Conservation (phyloP, 1,140 invertebrate species). For the Hirudo medicinalis region DNA sequence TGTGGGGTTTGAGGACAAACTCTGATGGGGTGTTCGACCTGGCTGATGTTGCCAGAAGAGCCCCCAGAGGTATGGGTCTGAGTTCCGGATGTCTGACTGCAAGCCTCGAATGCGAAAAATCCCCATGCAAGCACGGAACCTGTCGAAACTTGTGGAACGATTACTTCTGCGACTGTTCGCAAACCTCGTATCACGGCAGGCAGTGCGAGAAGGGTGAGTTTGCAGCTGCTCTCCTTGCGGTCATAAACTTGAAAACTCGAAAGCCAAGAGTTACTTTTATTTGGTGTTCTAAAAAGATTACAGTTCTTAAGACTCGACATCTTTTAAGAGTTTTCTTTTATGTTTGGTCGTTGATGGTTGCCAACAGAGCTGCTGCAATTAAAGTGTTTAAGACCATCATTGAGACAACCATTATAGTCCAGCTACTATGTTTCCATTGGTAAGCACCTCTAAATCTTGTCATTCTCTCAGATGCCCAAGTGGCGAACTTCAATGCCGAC, state of each 20-base stretch:
- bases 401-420: neutral
- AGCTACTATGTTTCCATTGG: neutral
- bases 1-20: constrained; percentile 29
- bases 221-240: neutral
- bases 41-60: constrained; percentile 21
- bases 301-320: no score
- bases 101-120: constrained; percentile 14
- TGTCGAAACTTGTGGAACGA: constrained; percentile 29
- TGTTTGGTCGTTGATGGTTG: no score
- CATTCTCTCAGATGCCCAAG: constrained; percentile 28
- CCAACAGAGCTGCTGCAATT: no score
- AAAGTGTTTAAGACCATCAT: neutral
- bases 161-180: constrained; percentile 32
- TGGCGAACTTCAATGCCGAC: constrained; percentile 29
- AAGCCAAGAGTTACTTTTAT: neutral
- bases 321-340: no score
- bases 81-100: constrained; percentile 26
- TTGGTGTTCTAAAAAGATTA: neutral
- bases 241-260: no score
- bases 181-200: constrained; percentile 27
- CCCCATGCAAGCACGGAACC: constrained; percentile 27
- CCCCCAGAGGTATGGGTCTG: constrained; percentile 25
- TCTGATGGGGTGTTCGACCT: constrained; percentile 22
- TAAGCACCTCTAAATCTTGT: neutral
- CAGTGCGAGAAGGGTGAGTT: constrained; percentile 30